Base-by-base conservation (phyloP, 2,888 invertebrate genomes). In the Margaritifera margaritifera region DNA sequence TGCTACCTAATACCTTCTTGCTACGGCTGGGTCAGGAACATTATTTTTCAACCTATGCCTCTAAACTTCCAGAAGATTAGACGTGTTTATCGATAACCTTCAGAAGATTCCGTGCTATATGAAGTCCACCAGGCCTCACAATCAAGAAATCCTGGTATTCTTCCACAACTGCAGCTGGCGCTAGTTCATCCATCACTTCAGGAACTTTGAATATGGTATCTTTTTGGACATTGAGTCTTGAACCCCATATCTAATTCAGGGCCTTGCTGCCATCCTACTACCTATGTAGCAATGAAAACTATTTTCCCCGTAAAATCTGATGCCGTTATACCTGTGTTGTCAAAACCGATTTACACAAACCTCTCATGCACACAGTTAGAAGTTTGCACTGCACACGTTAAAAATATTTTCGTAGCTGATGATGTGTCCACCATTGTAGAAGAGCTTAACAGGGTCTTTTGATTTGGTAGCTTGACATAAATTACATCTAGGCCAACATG, bases 41-140 rank as follows among this genome's bases (percentile, higher is more conserved):
- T 19, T 50, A n/a, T 22, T 15, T 57, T 15, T 52, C 56, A 25
- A 54, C 27, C 64, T 55, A 31, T 42, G 31, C 8, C 1, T 57
- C 64, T 50, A 20, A n/a, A 24, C 53, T 20, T 55, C 64, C 64
- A 57, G 54, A 25, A 19, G 56, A 55, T n/a, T 57, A 0, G 20
- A 64, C 53, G 24, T 64, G 56, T 6, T 64, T 19, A 4, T 57
- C 56, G n/a, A 64, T 64, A 25, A 57, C 57, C 50, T 64, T 64
- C 15, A 55, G 22, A 50, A 55, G 42, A 31, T 64, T 64, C 64
- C 56, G 20, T 19, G 56, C 1, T 57, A 22, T 57, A 1, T 64
- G 67, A 42, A 69, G 53, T 22, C 58, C 68, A 61, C 68, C 62
- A n/a, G 71, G 0, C 24, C 68, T 54, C 19, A 63, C 58, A 53